Evolutionary conservation across 2,888 invertebrate species (phyloP).

Genomic region (Augiades crinisus): DNA sequence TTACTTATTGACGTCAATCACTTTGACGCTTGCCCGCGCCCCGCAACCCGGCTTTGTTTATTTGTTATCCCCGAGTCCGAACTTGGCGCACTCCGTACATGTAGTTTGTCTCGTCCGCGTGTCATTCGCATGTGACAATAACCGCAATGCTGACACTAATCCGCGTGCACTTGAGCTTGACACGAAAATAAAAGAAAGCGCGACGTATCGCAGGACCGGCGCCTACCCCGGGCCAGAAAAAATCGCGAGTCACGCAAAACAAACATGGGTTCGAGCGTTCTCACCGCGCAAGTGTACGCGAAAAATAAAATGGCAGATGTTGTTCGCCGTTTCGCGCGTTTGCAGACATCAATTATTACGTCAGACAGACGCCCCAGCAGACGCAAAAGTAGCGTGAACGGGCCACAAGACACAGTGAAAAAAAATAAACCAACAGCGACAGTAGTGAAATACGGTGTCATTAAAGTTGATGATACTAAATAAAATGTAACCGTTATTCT

Average conservation of each 20-base stretch:
- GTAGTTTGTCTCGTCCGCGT: constrained; percentile 40
- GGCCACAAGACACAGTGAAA: neutral
- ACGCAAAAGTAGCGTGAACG: neutral
- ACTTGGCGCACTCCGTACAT: constrained; percentile 31
- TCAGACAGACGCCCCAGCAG: neutral
- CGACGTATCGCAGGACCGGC: constrained; percentile 45
- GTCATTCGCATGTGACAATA: constrained; percentile 45
- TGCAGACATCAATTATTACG: neutral
- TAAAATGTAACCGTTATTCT: neutral
- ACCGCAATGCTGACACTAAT: constrained; percentile 48
- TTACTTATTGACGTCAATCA: constrained; percentile 31
- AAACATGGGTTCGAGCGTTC: neutral
- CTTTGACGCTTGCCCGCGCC: constrained; percentile 14
- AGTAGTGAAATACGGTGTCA: neutral
- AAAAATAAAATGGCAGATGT: neutral
- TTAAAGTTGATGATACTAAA: neutral
- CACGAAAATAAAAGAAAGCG: constrained; percentile 63
- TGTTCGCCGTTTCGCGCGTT: neutral
- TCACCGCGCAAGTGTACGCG: neutral
- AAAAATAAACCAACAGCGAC: neutral
- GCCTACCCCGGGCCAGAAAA: constrained; percentile 33
- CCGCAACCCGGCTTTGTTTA: constrained; percentile 20
- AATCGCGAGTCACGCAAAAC: constrained; percentile 38
- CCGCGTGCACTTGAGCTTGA: constrained; percentile 47
- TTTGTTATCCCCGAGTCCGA: constrained; percentile 12